phyloP scores from a whole-genome alignment of 2,113 vertebrate genomes.

The Tetrao urogallus region DNA sequence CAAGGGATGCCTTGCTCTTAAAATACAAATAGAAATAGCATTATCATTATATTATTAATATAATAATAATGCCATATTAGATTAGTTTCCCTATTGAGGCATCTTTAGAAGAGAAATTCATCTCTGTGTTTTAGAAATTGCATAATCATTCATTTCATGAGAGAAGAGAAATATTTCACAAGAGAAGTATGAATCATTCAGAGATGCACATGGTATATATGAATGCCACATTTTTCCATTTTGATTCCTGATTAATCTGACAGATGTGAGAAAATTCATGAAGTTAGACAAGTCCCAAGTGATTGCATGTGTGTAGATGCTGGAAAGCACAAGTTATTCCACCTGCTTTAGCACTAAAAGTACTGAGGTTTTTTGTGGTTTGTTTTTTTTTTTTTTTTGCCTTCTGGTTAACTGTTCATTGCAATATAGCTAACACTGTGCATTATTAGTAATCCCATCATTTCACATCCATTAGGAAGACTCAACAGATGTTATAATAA shows the following conservation, averaged over 20 bases:
- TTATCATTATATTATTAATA: neutral
- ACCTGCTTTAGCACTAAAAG: conserved; percentile 23
- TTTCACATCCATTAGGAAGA: neutral
- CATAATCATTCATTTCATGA: neutral
- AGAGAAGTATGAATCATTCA: neutral
- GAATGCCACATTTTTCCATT: conserved; percentile 11
- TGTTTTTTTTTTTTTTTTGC: neutral
- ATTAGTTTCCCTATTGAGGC: neutral
- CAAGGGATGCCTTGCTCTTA: neutral
- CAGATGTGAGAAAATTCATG: conserved; percentile 39
- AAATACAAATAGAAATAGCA: neutral
- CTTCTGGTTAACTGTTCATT: neutral
- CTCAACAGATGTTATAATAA: neutral
- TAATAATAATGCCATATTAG: neutral
- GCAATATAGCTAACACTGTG: neutral
- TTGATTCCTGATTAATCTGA: conserved; percentile 48
- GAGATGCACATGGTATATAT: neutral
- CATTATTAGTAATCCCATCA: neutral
- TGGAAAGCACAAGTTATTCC: conserved; percentile 45
- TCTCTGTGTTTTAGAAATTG: neutral
- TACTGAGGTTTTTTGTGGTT: neutral
- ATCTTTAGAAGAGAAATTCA: neutral
- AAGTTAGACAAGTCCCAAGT: conserved; percentile 45
- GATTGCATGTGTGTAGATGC: conserved; percentile 5
- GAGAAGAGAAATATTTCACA: neutral